Conservation (phyloP, 2,113 vertebrate species). For the Anthoscopus minutus region DNA sequence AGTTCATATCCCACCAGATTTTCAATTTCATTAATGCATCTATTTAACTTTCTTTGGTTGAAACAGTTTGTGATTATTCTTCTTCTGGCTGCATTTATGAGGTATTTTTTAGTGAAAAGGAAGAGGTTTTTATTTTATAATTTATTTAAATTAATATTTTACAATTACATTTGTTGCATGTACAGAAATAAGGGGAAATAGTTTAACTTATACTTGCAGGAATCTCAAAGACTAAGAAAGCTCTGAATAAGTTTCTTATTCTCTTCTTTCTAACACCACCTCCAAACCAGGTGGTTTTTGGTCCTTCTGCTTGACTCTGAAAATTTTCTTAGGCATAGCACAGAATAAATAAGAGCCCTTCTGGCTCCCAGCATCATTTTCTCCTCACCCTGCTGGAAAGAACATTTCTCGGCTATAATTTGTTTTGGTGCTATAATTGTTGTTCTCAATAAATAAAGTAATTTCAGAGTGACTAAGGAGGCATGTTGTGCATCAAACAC, state of each 20-base stretch:
- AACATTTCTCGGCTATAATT: not conserved
- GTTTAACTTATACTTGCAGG: not conserved
- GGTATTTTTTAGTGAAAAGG: not conserved
- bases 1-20: not conserved
- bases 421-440: not conserved
- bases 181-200: not conserved
- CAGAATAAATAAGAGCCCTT: not conserved
- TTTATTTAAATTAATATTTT: not conserved
- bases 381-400: not conserved
- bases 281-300: not conserved
- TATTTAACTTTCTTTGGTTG: not conserved
- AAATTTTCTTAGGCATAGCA: not conserved
- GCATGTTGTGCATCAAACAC: not conserved
- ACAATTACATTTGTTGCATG: not conserved
- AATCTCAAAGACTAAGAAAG: not conserved
- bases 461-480: not conserved
- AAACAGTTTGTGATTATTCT: rapidly evolving
- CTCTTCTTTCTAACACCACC: not conserved
- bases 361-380: not conserved
- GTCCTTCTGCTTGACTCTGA: not conserved
- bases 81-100: not conserved
- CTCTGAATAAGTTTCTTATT: not conserved
- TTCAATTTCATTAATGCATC: not conserved
- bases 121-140: rapidly evolving
- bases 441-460: not conserved